Evolutionary conservation across 53 echinoderm and acorn worm species (phyloP).

Genomic region (Echinometra lucunter): DNA sequence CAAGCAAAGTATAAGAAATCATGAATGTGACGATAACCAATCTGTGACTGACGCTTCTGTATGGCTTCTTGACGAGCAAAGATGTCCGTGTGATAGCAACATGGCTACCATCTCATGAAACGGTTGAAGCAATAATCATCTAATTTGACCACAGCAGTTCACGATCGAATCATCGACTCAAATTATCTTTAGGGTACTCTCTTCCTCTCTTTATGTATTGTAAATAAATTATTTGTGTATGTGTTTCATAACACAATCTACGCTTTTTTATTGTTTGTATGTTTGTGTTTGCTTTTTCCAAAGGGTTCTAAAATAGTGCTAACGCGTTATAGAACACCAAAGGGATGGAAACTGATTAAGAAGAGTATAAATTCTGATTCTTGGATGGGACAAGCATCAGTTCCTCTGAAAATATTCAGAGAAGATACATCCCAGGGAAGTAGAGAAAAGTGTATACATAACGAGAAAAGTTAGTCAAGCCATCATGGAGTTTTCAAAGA

Average conservation of each 20-base stretch:
- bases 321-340: not conserved
- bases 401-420: slow-evolving; percentile 5
- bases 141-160: not conserved
- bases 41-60: slow-evolving; percentile 13
- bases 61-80: not conserved
- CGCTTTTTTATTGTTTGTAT: no score
- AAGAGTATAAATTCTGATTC: slow-evolving; percentile 16
- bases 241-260: not conserved
- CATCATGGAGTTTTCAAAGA: not conserved
- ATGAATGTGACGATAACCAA: not conserved
- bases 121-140: not conserved
- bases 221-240: not conserved
- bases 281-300: not conserved
- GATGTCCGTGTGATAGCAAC: slow-evolving; percentile 2
- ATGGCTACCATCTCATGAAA: not conserved
- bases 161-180: not conserved
- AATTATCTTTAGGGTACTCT: not conserved
- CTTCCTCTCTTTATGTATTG: not conserved
- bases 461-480: not conserved
- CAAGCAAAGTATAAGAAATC: not conserved
- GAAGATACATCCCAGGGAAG: not conserved
- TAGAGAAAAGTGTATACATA: not conserved
- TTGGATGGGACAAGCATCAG: slow-evolving; percentile 4
- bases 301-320: not conserved
- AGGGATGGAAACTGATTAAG: not conserved